Base-by-base conservation (phyloP, 2,797 vertebrate species). In the Poeciliopsis gracilis region DNA sequence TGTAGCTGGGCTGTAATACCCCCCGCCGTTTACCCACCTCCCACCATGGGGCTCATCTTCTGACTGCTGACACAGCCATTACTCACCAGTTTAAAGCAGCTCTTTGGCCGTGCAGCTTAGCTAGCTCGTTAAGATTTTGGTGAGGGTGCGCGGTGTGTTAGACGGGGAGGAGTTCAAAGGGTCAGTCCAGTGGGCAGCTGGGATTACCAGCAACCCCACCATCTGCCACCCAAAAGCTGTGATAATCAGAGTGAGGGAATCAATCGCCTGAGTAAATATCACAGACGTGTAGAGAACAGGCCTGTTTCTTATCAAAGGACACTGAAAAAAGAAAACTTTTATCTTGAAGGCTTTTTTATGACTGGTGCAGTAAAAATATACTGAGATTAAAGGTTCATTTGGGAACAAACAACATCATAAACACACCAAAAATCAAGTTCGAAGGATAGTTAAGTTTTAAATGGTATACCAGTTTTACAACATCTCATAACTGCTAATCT, bases 181-280 rank as follows among this genome's bases (percentile, higher is more conserved):
- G 87, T 92, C 89, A 91, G 49, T 71, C 82, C 73, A 85, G 66
- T 86, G 86, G 86, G 89, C 90, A 88, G 84, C 92, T 90, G 93
- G 93, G 96, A 97, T 97, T 97, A 97, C 77, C 91, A 38, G 45
- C 87, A 53, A 82, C 88, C 38, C 92, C 81, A 72, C 96, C 97
- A 97, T 97, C 96, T 97, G 96, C 92, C 91, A 88, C 77, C 86
- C 74, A 86, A 63, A 92, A 79, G 83, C 75, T 71, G 74, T 73
- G 87, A 92, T 89, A 91, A 90, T 92, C 88, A 87, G 25, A 78
- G 86, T 77, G 91, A 91, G 93, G 91, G 95, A 96, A 96, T 96
- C 95, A 95, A 93, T 93, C 85, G 89, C 88, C 90, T 91, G 91
- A 90, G 87, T 94, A 94, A 96, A 95, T 94, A 95, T 89, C 90